Conservation (phyloP, 2,113 vertebrate species). For the Rostratula benghalensis region DNA sequence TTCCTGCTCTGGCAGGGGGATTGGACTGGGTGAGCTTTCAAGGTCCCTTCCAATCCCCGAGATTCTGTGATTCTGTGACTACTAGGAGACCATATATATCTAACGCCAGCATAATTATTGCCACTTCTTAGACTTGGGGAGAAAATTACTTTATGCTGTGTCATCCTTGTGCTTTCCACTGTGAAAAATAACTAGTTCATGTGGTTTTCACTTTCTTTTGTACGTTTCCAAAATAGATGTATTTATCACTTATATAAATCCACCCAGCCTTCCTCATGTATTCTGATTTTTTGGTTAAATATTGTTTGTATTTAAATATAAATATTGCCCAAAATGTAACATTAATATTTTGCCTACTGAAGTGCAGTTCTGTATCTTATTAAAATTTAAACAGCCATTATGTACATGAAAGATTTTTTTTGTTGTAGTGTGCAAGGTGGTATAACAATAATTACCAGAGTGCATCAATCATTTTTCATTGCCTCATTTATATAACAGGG, state of each 20-base stretch:
- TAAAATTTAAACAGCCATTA: conserved; percentile 65
- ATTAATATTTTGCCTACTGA: conserved; percentile 49
- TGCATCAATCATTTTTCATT: conserved; percentile 66
- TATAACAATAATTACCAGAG: conserved; percentile 60
- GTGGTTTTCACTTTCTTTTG: background rate
- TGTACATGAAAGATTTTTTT: conserved; percentile 42
- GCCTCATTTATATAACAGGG: conserved; percentile 30
- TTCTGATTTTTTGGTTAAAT: conserved; percentile 44
- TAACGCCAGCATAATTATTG: background rate
- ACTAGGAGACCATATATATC: background rate
- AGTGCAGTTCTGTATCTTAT: conserved; percentile 29
- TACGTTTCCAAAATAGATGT: background rate
- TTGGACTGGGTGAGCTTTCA: no score
- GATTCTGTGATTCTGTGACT: background rate
- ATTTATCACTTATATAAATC: conserved; percentile 31
- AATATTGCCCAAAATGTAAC: conserved; percentile 15
- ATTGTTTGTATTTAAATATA: conserved; percentile 51
- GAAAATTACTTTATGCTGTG: background rate
- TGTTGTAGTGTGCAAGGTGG: conserved; percentile 57
- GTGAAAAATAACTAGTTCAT: background rate
- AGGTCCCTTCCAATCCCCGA: no score
- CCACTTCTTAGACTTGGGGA: background rate
- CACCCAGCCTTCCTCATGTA: background rate
- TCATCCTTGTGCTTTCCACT: background rate
- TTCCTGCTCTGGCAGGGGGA: no score